These are phyloP conservation scores for Phrynocephalus guinanensis DNA, from an alignment of 2,797 vertebrate species.

Conservation along the genomic window DNA sequence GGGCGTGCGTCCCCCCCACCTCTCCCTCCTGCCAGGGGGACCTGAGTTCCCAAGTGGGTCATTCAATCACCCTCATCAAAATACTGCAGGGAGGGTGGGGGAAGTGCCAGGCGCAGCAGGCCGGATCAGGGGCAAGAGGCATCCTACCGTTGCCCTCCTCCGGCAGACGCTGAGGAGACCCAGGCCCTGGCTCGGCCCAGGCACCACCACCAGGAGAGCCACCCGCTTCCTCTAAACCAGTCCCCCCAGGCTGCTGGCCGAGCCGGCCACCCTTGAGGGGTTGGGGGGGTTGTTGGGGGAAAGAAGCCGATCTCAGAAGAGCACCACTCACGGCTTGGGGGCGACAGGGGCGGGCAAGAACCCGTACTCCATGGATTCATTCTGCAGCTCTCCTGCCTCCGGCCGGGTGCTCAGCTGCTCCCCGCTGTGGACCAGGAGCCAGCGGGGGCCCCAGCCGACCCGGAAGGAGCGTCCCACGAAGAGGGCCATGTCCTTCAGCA, in stretches of 20 bases:
- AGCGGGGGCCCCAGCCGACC: slow-evolving; percentile 93
- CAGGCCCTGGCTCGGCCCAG: not conserved
- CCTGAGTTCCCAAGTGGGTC: not conserved
- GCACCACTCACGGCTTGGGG: slow-evolving; percentile 84
- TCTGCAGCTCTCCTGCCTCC: slow-evolving; percentile 41
- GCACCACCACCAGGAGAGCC: not conserved
- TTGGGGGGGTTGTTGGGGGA: no score
- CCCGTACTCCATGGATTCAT: slow-evolving; percentile 79
- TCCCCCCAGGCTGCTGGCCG: not conserved
- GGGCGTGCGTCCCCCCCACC: not conserved
- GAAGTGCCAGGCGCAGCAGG: no score
- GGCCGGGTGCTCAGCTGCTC: slow-evolving; percentile 65
- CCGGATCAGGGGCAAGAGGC: no score
- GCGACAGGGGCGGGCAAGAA: slow-evolving; percentile 84
- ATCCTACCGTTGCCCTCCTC: no score
- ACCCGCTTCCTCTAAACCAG: no score
- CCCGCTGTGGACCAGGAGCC: slow-evolving; percentile 88
- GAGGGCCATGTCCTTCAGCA: slow-evolving; percentile 91
- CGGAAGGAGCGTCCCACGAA: slow-evolving; percentile 91
- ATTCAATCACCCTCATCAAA: no score
- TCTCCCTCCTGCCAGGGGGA: no score
- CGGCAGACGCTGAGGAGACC: not conserved
- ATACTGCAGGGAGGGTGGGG: no score
- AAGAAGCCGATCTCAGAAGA: not conserved
- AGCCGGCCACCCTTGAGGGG: no score